Conservation (phyloP, 2,797 vertebrate species). For the Microchirus variegatus region DNA sequence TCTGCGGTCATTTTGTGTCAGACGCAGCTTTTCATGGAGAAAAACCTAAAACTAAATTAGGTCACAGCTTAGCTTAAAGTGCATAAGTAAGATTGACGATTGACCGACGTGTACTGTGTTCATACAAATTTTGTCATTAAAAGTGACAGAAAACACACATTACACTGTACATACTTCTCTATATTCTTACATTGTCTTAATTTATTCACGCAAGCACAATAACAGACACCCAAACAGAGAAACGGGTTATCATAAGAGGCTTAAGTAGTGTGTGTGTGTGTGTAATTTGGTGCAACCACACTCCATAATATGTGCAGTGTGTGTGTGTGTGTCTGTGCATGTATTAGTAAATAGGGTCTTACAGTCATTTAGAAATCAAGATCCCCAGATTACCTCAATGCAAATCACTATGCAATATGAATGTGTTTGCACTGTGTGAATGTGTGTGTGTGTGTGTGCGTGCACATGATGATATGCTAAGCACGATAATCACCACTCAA, state of each 20-base stretch:
- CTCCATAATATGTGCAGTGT: constrained; percentile 3
- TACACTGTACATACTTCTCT: neutral
- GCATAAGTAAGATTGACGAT: neutral
- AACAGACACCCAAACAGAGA: constrained; percentile 63
- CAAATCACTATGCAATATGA: constrained; percentile 9
- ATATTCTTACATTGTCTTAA: constrained; percentile 26
- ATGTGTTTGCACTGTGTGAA: constrained; percentile 42
- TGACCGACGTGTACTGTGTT: too few species aligned
- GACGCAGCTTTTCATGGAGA: neutral
- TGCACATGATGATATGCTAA: neutral
- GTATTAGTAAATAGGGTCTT: constrained; percentile 74
- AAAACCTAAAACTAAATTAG: too few species aligned
- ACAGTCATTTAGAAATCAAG: constrained; percentile 65
- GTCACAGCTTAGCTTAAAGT: too few species aligned
- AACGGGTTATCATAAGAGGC: constrained; percentile 71
- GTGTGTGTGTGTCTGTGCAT: constrained; percentile 41
- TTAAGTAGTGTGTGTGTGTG: constrained; percentile 44
- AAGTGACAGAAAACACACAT: too few species aligned
- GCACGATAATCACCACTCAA: too few species aligned
- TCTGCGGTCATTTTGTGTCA: neutral
- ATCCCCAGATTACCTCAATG: constrained; percentile 56
- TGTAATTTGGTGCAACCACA: constrained; percentile 4
- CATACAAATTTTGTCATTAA: too few species aligned
- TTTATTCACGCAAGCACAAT: constrained; percentile 39
- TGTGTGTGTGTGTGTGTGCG: constrained; percentile 41